Evolutionary conservation across 2,888 invertebrate genomes (phyloP), one percentile per base, ranked within the genome.

Genomic region (Lamproptera curius): DNA sequence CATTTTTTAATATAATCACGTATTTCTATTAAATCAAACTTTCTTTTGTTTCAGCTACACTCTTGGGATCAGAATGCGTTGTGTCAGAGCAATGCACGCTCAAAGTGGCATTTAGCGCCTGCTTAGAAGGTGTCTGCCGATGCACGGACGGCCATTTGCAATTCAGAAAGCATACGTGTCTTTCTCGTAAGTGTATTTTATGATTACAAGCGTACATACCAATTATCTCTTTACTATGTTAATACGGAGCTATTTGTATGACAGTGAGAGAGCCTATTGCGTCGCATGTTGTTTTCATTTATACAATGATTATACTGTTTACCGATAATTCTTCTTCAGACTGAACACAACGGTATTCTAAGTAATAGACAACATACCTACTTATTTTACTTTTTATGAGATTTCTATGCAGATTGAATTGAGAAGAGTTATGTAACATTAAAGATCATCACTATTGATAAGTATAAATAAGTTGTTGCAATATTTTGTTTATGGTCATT

Each of bases 21-120:
- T n/a, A n/a, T n/a, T n/a, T n/a, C n/a, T n/a, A n/a, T n/a, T 16
- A n/a, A 14, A 15, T n/a, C 16, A 13, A 1, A 23, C 5, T 14
- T 28, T 38, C 34, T 50, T 37, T 67, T 66, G 43, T 91, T 91
- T 42, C 90, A 96, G 96, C 95, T 3, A 93, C 93, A 40, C 89
- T 96, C 26, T 85, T 96, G 66, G 96, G 96, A 41, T 94, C 95
- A 63, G 94, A 94, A 67, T 97, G 97, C 73, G 68, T 91, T 55
- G 92, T 95, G 41, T 91, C 93, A 50, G 94, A 95, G 65, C 97
- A 97, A 73, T 97, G 97, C 70, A 93, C 94, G 16, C 86, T 95
- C 83, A 95, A 95, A 77, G 96, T 97, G 45, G 94, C 95, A 13
- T 94, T 95, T 84, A 96, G 96, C 74, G 93, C 92, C 56, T 97